These are phyloP conservation scores for Phaonia tiefii DNA, from an alignment of 2,888 invertebrate genomes.

Conservation along the genomic window DNA sequence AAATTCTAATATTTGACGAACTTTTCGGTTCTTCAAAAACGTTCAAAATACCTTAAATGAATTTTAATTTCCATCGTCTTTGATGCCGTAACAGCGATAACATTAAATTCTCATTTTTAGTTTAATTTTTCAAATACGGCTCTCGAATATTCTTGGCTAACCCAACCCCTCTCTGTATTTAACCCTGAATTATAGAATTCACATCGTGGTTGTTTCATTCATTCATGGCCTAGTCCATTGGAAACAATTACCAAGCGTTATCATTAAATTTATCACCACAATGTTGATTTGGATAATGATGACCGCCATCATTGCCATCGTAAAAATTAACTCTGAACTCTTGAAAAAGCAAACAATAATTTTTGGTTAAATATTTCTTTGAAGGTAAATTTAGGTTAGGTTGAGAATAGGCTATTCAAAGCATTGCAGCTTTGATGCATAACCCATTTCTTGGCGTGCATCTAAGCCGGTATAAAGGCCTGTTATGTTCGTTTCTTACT, in stretches of 20 bases:
- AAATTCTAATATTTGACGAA: too few relatives aligned
- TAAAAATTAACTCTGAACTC: too few relatives aligned
- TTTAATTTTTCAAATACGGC: constrained; percentile 15
- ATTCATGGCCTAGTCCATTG: neutral
- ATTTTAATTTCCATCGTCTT: constrained; percentile 32
- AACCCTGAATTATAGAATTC: constrained; percentile 40
- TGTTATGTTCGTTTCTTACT: too few relatives aligned
- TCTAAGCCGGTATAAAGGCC: too few relatives aligned
- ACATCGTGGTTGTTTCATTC: too few relatives aligned
- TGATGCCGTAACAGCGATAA: constrained; percentile 20
- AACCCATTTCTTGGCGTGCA: too few relatives aligned
- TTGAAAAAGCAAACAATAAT: too few relatives aligned
- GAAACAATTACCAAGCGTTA: constrained; percentile 46
- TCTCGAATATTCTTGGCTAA: constrained; percentile 47
- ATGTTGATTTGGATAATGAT: too few relatives aligned
- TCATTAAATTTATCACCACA: constrained; percentile 28
- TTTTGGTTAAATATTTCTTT: too few relatives aligned
- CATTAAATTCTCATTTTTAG: constrained; percentile 45
- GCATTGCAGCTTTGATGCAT: too few relatives aligned
- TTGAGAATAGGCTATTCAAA: too few relatives aligned
- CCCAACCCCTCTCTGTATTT: constrained; percentile 23
- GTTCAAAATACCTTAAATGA: constrained; percentile 16
- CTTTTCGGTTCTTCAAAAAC: neutral
- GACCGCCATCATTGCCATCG: constrained; percentile 1
- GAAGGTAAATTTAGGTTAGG: too few relatives aligned